Evolutionary conservation across 1,140 invertebrate species (phyloP).

Genomic region (Lycorma delicatula): DNA sequence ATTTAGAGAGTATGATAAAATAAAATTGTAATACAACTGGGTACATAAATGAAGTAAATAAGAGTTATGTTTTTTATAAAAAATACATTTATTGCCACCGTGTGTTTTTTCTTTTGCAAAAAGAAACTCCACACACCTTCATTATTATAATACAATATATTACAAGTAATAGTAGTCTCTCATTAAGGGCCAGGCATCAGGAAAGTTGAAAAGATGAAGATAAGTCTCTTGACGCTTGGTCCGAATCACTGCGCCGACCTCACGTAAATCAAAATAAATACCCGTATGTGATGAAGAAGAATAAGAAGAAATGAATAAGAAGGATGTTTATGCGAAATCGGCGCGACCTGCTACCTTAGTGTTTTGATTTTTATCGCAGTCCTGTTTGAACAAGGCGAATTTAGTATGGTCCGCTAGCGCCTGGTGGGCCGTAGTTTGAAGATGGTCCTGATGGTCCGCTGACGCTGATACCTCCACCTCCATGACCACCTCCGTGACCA

Average conservation of each 20-base stretch:
- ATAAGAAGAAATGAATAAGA: no score
- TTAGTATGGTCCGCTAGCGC: constrained; percentile 34
- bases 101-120: constrained; percentile 22
- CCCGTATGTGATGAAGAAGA: constrained; percentile 1
- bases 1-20: no score
- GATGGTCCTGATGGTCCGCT: constrained; percentile 48
- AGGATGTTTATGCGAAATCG: no score
- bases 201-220: no score
- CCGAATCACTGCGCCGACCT: no score
- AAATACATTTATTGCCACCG: constrained; percentile 28
- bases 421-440: constrained; percentile 53
- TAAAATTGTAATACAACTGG: no score
- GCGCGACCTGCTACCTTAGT: not conserved
- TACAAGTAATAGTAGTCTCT: not conserved
- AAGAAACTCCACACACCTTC: constrained; percentile 17
- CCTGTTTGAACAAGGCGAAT: no score
- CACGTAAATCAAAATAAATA: no score
- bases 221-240: no score
- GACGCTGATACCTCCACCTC: constrained; percentile 35
- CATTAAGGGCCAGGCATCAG: no score
- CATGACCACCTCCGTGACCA: constrained; percentile 29
- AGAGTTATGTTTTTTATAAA: constrained; percentile 19
- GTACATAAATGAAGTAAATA: no score
- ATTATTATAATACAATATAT: constrained; percentile 16
- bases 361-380: no score